A percentile compares a stretch with the other conserved stretches of the same genome.
Conservation (phyloP, 2,113 vertebrate genomes). For the Megaceryle maxima region DNA sequence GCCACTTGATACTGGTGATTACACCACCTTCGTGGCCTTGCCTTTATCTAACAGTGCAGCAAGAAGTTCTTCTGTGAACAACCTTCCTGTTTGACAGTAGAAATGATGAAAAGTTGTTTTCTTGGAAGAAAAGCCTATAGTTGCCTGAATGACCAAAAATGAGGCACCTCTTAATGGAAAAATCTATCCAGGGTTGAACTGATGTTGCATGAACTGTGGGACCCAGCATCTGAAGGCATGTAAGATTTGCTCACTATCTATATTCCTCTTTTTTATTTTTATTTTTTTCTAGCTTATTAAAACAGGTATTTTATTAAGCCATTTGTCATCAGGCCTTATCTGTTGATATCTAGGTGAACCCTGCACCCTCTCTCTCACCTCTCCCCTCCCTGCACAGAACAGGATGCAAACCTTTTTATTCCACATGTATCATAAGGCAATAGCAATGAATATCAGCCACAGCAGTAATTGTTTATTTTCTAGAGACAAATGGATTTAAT, state of each 20-base stretch:
- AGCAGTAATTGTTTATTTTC: slow-evolving; percentile 62
- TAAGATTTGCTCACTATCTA: background rate
- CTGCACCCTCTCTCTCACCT: background rate
- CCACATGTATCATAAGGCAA: slow-evolving; percentile 23
- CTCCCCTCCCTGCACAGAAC: background rate
- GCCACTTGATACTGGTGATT: no score
- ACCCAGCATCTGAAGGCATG: background rate
- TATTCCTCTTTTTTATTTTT: background rate
- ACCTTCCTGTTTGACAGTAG: no score
- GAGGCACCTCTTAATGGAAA: no score
- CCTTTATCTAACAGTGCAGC: no score
- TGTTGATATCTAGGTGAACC: background rate
- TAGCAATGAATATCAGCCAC: background rate
- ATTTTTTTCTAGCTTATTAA: background rate
- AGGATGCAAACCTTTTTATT: background rate
- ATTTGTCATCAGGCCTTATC: background rate
- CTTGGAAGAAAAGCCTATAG: no score
- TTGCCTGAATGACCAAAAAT: no score
- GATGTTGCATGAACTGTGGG: background rate
- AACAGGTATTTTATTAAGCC: background rate
- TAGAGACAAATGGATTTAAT: slow-evolving; percentile 7
- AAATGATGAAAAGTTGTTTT: no score
- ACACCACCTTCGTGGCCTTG: no score
- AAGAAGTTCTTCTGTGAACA: no score
- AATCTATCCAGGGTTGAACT: background rate